A percentile compares a stretch with the other conserved stretches of the same genome.
phyloP scores from a whole-genome alignment of 1,140 invertebrate species.

The Heliconius nattereri region DNA sequence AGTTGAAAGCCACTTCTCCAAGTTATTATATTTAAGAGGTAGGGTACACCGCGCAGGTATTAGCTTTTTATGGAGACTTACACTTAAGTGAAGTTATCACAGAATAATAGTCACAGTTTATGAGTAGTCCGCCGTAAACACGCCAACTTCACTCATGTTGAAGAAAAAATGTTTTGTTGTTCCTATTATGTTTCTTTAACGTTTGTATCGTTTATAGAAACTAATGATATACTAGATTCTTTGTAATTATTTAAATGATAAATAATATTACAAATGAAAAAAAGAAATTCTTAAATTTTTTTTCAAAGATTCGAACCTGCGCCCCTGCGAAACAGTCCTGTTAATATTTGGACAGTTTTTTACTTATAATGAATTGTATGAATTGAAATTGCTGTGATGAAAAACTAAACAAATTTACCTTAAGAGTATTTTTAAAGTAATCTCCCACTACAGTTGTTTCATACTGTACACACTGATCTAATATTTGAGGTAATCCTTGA shows the following conservation, averaged over 20 bases:
- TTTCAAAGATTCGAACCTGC: no score
- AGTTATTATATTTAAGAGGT: conserved; percentile 30
- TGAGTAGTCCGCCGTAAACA: conserved; percentile 24
- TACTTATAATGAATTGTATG: no score
- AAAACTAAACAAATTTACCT: background rate
- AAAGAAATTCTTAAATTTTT: no score
- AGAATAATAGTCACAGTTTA: conserved; percentile 24
- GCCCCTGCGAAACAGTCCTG: no score
- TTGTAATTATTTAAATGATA: no score
- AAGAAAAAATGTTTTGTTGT: background rate
- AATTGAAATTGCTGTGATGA: no score
- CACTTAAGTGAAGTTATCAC: conserved; percentile 29
- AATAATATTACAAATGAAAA: no score
- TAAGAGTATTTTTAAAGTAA: background rate
- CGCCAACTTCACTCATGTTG: conserved; percentile 4
- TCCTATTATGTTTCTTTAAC: no score
- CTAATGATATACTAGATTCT: no score
- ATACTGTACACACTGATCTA: background rate
- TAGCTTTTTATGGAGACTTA: conserved; percentile 29
- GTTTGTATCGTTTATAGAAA: no score
- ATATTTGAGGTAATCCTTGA: conserved; percentile 9
- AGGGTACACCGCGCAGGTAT: conserved; percentile 22
- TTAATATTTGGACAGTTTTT: no score
- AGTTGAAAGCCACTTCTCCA: conserved; percentile 20
- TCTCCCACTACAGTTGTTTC: background rate